phyloP scores from a whole-genome alignment of 2,113 vertebrate species.

The Carettochelys insculpta region DNA sequence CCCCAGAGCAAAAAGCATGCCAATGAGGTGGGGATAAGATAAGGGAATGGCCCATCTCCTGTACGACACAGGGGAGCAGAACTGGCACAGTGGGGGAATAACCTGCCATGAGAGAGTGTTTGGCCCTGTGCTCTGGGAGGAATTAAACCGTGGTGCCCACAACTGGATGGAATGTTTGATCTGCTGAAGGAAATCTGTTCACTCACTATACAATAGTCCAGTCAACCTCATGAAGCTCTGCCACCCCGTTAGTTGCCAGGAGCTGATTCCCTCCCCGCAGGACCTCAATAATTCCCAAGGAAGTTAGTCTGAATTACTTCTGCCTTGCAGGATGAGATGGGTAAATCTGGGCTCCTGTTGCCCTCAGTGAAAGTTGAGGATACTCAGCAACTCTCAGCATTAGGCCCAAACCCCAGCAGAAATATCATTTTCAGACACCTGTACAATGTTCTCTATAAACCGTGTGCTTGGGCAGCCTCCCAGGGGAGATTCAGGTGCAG shows the following conservation, averaged over 20 bases:
- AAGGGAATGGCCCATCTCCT: not conserved
- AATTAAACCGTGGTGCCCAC: not conserved
- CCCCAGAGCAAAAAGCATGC: not conserved
- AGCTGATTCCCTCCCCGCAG: not conserved
- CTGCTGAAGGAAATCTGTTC: too few relatives aligned
- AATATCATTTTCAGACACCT: too few relatives aligned
- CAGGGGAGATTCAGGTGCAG: too few relatives aligned
- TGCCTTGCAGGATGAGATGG: not conserved
- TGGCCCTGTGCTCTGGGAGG: not conserved
- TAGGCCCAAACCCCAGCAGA: not conserved
- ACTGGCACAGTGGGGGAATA: not conserved
- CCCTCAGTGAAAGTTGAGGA: not conserved
- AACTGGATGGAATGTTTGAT: too few relatives aligned
- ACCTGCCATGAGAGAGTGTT: not conserved
- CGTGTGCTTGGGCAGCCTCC: too few relatives aligned
- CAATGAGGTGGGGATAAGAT: not conserved
- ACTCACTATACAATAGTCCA: not conserved
- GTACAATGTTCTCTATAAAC: too few relatives aligned
- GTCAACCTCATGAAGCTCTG: not conserved
- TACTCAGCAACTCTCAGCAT: not conserved
- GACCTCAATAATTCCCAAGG: not conserved
- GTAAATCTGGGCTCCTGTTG: not conserved
- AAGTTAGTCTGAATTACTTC: not conserved
- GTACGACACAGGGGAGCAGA: not conserved
- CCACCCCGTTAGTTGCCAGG: accelerated